A percentile compares a stretch with the other conserved stretches of the same genome.
Conservation (phyloP, 2,113 vertebrate genomes). For the Steatornis caripensis region DNA sequence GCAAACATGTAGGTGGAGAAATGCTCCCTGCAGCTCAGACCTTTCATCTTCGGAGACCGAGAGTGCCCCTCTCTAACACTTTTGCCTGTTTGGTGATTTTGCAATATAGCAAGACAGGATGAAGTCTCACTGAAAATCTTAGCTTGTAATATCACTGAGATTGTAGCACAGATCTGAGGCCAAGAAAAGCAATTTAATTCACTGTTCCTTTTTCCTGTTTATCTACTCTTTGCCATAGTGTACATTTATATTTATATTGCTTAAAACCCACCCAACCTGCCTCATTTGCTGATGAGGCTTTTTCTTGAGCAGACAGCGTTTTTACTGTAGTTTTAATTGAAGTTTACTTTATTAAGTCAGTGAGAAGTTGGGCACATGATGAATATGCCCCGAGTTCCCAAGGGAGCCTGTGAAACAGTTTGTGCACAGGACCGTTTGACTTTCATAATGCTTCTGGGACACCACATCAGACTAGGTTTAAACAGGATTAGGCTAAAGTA, state of each 20-base stretch:
- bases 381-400: not conserved
- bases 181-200: not conserved
- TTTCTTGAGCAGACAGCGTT: not conserved
- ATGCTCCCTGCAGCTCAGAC: not conserved
- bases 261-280: not conserved
- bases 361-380: not conserved
- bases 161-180: not conserved
- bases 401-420: not conserved
- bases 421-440: not conserved
- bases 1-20: not conserved
- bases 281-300: not conserved
- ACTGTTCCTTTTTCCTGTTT: not conserved
- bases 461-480: slow-evolving; percentile 48
- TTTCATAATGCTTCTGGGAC: slow-evolving; percentile 40
- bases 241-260: not conserved
- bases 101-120: not conserved
- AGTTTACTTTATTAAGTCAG: not conserved
- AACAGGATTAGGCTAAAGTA: slow-evolving; percentile 63
- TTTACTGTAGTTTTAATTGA: not conserved
- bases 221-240: not conserved
- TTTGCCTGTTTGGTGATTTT: not conserved
- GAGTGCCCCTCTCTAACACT: not conserved
- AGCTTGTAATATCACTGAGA: not conserved
- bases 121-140: not conserved
- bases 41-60: not conserved